Percentiles rank a stretch among this genome's conserved stretches.
These are phyloP conservation scores for Mormoops blainvillei DNA, from an alignment of 2,113 vertebrate species.

Conservation along the genomic window DNA sequence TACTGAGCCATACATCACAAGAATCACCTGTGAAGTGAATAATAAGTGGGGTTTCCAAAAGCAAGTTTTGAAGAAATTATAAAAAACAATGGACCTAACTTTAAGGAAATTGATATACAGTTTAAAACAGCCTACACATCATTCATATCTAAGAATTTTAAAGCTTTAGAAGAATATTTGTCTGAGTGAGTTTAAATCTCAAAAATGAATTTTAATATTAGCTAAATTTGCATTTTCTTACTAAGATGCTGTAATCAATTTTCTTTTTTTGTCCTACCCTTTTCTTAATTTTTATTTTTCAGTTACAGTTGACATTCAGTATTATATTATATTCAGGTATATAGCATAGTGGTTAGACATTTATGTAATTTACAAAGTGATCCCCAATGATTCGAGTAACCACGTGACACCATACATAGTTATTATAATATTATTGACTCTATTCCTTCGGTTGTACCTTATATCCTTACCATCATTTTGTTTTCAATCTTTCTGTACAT, in stretches of 20 bases:
- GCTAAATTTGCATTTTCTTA: constrained; percentile 26
- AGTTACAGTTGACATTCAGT: background rate
- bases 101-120: background rate
- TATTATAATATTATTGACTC: background rate
- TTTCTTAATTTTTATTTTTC: background rate
- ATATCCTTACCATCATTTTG: background rate
- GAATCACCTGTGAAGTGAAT: background rate
- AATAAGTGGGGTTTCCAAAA: background rate
- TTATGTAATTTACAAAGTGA: background rate
- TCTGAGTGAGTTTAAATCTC: background rate
- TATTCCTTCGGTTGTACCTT: background rate
- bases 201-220: background rate
- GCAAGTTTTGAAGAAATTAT: background rate
- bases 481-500: background rate
- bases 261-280: background rate
- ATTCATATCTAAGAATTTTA: background rate
- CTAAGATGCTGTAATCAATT: background rate
- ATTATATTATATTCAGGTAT: background rate
- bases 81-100: background rate
- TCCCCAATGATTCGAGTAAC: background rate
- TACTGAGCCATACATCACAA: background rate
- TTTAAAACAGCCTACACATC: background rate
- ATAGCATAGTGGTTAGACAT: background rate
- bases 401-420: background rate
- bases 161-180: background rate